Base-by-base conservation (phyloP, 2,797 vertebrate genomes). In the Macropodus opercularis region DNA sequence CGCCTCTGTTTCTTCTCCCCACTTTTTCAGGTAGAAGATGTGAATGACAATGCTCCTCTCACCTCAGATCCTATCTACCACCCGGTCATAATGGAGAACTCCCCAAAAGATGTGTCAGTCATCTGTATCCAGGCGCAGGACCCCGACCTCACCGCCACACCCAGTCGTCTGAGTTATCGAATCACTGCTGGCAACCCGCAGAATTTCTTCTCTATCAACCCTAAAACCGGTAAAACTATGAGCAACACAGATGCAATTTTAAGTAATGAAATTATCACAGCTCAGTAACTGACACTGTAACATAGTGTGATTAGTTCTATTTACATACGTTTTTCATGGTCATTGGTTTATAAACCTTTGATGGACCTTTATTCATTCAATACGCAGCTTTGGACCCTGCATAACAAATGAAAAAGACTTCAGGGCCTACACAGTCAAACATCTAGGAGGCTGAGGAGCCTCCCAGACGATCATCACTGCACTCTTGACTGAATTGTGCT, bases 181-280 rank as follows among this genome's bases (percentile, higher is more conserved):
- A 99, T 99, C 87, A 95, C 94, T 12, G 96, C 96, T 27, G 98
- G 98, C 75, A 98, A 99, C 84, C 97, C 97, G 3, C 97, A 99
- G 92, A 98, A 98, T 72, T 99, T 99, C 89, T 99, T 99, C 73
- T 91, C 91, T 31, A 98, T 99, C 80, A 95, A 96, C 77, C 80
- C 92, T 43, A 98, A 94, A 92, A 98, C 96, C 93, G 98, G 98
- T 97, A 58, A 94, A 86, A 65, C 21, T 23, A n/a, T n/a, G n/a
- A n/a, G n/a, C n/a, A 11, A 22, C 32, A 38, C 5, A 21, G 39
- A 52, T 15, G n/a, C 2, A 2, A 38, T 41, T 27, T 12, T 4
- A 11, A 36, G 44, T 18, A 6, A 50, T 5, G 15, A 8, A 18
- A 10, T 43, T 2, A 18, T 46, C 34, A 35, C 9, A 6, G 2